Evolutionary conservation across 2,113 vertebrate species (phyloP).

Genomic region (Mormyrus iriodes): DNA sequence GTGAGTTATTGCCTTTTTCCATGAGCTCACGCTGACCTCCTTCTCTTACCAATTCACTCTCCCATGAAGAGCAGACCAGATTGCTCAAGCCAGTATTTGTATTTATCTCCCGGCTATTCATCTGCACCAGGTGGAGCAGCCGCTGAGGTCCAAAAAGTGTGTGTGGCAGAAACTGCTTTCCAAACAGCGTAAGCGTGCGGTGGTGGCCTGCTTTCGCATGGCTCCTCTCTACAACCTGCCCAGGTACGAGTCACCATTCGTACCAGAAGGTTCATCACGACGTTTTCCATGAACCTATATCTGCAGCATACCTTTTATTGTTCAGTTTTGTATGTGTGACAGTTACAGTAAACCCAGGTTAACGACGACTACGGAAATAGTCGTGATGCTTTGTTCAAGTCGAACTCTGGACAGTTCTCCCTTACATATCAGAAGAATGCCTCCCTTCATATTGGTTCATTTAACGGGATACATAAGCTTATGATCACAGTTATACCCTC

Average conservation of each 20-base stretch:
- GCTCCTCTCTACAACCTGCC: constrained; percentile 94
- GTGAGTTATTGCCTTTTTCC: constrained; percentile 31
- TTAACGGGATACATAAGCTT: neutral
- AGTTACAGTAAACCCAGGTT: neutral
- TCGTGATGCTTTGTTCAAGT: neutral
- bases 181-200: constrained; percentile 93
- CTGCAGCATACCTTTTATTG: neutral
- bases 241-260: constrained; percentile 61
- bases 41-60: neutral
- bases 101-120: neutral
- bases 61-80: neutral
- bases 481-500: constrained; percentile 47
- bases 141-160: constrained; percentile 91
- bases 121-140: constrained; percentile 85
- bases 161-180: constrained; percentile 97
- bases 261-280: neutral
- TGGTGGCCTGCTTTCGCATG: constrained; percentile 98
- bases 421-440: neutral
- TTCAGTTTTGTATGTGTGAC: neutral
- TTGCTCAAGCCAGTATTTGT: neutral
- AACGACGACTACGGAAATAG: neutral
- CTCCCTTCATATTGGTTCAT: constrained; percentile 11
- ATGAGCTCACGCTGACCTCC: neutral
- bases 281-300: neutral
- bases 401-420: neutral